Conservation (phyloP, 2,113 vertebrate genomes). For the Hydropotes inermis region DNA sequence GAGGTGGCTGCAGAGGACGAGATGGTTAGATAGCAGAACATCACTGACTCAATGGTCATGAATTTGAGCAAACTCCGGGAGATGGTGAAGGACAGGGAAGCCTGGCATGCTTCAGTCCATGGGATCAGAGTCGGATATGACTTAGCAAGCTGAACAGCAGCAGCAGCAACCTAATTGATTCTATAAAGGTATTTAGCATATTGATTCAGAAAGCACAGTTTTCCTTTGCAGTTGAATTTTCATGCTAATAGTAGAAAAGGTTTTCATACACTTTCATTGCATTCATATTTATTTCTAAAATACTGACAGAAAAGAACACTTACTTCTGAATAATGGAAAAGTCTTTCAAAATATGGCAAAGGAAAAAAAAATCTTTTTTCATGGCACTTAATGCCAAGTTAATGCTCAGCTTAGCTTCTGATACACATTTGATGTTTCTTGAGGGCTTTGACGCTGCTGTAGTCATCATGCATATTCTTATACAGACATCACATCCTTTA, state of each 20-base stretch:
- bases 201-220: neutral
- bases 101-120: neutral
- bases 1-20: neutral
- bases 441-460: neutral
- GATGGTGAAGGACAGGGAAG: neutral
- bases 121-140: neutral
- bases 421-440: neutral
- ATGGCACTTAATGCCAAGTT: neutral
- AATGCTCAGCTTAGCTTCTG: neutral
- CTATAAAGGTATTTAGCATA: neutral
- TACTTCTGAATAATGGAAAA: slow-evolving; percentile 12
- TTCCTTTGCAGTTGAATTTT: slow-evolving; percentile 34
- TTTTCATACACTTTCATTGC: neutral
- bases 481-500: neutral
- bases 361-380: neutral
- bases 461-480: neutral
- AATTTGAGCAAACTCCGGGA: neutral
- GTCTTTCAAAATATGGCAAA: slow-evolving; percentile 35
- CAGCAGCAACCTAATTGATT: neutral
- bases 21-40: neutral
- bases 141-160: neutral
- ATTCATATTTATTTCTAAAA: slow-evolving; percentile 46
- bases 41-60: neutral
- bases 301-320: neutral
- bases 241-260: slow-evolving; percentile 17